Evolutionary conservation across 2,113 vertebrate species (phyloP).

Genomic region (Phylloscopus trochilus): DNA sequence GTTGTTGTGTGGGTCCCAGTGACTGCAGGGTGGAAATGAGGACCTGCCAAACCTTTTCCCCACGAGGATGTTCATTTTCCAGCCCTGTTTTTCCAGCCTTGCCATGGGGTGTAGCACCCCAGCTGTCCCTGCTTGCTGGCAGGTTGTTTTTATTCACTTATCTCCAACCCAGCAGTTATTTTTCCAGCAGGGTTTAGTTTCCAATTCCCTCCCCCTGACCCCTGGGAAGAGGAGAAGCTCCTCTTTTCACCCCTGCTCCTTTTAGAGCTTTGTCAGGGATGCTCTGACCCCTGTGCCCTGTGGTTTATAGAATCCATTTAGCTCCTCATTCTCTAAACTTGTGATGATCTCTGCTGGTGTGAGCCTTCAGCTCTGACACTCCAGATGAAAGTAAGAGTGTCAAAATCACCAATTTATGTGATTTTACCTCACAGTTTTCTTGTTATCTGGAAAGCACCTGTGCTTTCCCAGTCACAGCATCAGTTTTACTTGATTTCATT

Average conservation of each 20-base stretch:
- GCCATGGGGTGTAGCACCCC: background rate
- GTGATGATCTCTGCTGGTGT: background rate
- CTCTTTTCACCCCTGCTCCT: conserved; percentile 1
- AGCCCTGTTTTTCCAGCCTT: conserved; percentile 53
- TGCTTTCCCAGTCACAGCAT: background rate
- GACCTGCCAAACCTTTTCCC: conserved; percentile 7
- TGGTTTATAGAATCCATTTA: background rate
- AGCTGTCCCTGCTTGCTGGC: conserved; percentile 49
- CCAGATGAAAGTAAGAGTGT: background rate
- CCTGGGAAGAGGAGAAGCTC: background rate
- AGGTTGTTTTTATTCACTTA: conserved; percentile 61
- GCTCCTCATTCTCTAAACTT: background rate
- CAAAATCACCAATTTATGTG: background rate
- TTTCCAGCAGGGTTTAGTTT: conserved; percentile 27
- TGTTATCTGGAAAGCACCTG: background rate
- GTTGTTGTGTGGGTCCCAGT: background rate
- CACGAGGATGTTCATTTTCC: conserved; percentile 7
- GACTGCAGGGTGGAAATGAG: background rate
- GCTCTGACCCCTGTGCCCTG: background rate
- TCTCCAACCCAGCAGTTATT: conserved; percentile 54
- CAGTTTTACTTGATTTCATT: background rate
- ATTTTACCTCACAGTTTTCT: background rate
- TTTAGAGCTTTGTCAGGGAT: background rate
- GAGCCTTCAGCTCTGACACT: background rate
- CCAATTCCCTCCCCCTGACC: background rate